Percentiles rank a stretch among this genome's conserved stretches.
Conservation (phyloP, 2,888 invertebrate species). For the Nomada goodeniana region DNA sequence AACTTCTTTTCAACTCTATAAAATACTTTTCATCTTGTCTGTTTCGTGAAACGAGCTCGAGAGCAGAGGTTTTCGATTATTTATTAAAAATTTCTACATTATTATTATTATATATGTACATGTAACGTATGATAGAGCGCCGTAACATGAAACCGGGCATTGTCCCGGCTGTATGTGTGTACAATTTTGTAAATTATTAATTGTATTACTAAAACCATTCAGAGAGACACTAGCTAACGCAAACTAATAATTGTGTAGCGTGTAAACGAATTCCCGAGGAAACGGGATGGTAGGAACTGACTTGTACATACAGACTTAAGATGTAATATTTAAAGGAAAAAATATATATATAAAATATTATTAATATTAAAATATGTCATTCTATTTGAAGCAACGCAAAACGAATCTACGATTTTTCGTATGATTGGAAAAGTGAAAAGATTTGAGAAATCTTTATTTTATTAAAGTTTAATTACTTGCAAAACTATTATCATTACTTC, state of each 20-base stretch:
- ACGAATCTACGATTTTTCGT: too few species aligned
- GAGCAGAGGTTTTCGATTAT: slow-evolving; percentile 66
- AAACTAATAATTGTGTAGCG: slow-evolving; percentile 70
- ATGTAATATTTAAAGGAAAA: slow-evolving; percentile 76
- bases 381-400: neutral
- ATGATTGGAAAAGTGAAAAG: too few species aligned
- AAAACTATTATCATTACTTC: too few species aligned
- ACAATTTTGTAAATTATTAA: slow-evolving; percentile 82
- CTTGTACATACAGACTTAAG: slow-evolving; percentile 81
- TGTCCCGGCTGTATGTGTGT: slow-evolving; percentile 74
- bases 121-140: slow-evolving; percentile 68
- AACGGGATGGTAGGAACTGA: slow-evolving; percentile 74
- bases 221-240: slow-evolving; percentile 67
- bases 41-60: slow-evolving; percentile 34
- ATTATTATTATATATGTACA: slow-evolving; percentile 57
- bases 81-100: slow-evolving; percentile 75
- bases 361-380: slow-evolving; percentile 58
- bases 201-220: slow-evolving; percentile 62
- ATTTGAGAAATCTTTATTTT: too few species aligned
- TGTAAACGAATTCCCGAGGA: slow-evolving; percentile 47
- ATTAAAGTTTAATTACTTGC: too few species aligned
- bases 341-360: slow-evolving; percentile 72
- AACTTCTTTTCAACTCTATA: neutral
- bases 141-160: slow-evolving; percentile 61
- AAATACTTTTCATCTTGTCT: neutral